A percentile compares a stretch with the other conserved stretches of the same genome.
phyloP scores from a whole-genome alignment of 2,797 vertebrate species.

The Hydrocynus forskahlii region DNA sequence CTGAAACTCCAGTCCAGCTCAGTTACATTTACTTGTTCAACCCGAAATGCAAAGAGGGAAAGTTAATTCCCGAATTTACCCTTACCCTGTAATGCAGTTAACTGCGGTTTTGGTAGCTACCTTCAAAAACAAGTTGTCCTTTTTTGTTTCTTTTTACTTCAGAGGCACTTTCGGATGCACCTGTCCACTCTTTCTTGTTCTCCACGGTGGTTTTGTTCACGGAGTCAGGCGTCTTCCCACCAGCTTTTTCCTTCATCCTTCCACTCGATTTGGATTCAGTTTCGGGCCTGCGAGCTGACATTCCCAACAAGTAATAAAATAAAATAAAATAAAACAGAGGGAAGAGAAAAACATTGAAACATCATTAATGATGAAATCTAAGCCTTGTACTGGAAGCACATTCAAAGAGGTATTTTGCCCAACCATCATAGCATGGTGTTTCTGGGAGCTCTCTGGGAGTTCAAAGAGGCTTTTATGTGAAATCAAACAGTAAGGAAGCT shows the following conservation, averaged over 20 bases:
- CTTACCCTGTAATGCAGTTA: too few species aligned
- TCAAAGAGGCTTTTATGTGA: neutral
- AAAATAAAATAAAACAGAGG: neutral
- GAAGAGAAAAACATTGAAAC: neutral
- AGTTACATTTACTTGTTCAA: too few species aligned
- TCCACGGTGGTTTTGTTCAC: neutral
- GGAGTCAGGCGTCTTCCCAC: neutral
- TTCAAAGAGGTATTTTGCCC: neutral
- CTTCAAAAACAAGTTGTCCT: constrained; percentile 8
- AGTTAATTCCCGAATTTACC: too few species aligned
- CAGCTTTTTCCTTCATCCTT: neutral
- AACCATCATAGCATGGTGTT: neutral
- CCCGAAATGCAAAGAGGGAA: too few species aligned
- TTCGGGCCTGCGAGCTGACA: neutral
- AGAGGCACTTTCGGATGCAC: neutral
- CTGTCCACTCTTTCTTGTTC: neutral
- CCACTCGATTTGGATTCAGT: neutral
- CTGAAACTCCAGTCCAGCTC: too few species aligned
- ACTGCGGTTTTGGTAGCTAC: neutral
- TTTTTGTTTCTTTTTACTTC: neutral
- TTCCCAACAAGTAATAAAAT: too few species aligned
- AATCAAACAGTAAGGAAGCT: neutral
- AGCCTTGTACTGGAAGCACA: neutral
- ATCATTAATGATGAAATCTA: neutral
- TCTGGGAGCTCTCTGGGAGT: neutral